Base-by-base conservation (phyloP, 2,888 invertebrate genomes). In the Lasioglossum pauxillum region DNA sequence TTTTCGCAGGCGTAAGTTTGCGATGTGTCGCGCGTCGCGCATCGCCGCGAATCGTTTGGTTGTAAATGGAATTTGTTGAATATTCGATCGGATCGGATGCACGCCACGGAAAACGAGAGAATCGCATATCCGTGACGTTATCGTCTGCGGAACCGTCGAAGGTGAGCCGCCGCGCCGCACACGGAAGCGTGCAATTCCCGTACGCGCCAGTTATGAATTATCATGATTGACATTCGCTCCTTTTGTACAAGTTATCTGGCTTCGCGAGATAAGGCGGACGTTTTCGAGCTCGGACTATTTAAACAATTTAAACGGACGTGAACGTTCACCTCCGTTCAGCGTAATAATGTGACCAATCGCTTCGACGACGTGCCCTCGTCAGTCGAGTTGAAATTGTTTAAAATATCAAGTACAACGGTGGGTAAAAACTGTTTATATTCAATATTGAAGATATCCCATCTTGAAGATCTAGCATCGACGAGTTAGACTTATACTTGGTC, bases 261-360 rank as follows among this genome's bases (percentile, higher is more conserved):
- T 23, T 19, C 44, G 31, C 53, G 76, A 38, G 74, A 82, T 78
- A 82, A 78, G 60, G 41, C 46, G 72, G n/a, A 19, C 57, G 53
- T 41, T 84, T 60, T 71, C 67, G 53, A 41, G 31, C 27, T 23
- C 49, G 46, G 23, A 38, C 46, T 10, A 60, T 73, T 78, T 75
- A 71, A 69, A 84, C 57, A 53, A 53, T 53, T 53, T 53, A 23
- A 53, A 49, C 23, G 69, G 41, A 78, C 49, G 74, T 46, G 19
- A 84, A 82, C 75, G 75, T 75, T 69, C 35, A 14, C 49, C 38
- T 73, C 49, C 60, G 64, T 78, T 64, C 53, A 84, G 49, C 49
- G 71, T 38, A 71, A 78, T 41, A 71, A 64, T 53, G 72, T 19
- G 69, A 19, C 41, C 19, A 64, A 60, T 60, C 23, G 53, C 8